A percentile compares a stretch with the other conserved stretches of the same genome.
phyloP scores from a whole-genome alignment of 1,140 invertebrate species.

The Leptopilina boulardi region DNA sequence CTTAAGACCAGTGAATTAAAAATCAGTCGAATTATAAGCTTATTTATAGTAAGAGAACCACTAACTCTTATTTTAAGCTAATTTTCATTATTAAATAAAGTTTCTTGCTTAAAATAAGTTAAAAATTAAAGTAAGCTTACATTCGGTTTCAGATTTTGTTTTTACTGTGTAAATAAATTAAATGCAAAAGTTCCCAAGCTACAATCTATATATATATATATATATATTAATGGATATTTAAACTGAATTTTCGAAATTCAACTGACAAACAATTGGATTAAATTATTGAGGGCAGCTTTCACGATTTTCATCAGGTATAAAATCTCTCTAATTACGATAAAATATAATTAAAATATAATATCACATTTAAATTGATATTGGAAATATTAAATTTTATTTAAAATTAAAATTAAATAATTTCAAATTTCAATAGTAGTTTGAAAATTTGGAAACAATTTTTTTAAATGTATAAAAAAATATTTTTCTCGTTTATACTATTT shows the following conservation, averaged over 20 bases:
- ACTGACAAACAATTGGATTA: neutral
- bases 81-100: too few relatives aligned
- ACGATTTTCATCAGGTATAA: neutral
- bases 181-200: neutral
- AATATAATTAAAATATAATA: neutral
- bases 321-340: neutral
- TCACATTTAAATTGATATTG: neutral
- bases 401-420: too few relatives aligned
- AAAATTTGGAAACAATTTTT: neutral
- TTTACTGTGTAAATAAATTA: too few relatives aligned
- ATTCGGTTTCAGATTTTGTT: too few relatives aligned
- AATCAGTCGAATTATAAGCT: too few relatives aligned
- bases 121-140: too few relatives aligned
- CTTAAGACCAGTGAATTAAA: too few relatives aligned
- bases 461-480: neutral
- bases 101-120: too few relatives aligned
- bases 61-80: too few relatives aligned
- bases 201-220: neutral
- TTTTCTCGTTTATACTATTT: too few relatives aligned
- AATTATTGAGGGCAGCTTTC: neutral
- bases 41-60: too few relatives aligned
- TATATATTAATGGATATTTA: neutral
- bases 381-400: neutral
- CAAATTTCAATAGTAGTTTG: neutral
- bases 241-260: constrained; percentile 8